Evolutionary conservation across 1,140 invertebrate species (phyloP), one percentile per base, ranked within the genome.

Genomic region (Bombus picipes): DNA sequence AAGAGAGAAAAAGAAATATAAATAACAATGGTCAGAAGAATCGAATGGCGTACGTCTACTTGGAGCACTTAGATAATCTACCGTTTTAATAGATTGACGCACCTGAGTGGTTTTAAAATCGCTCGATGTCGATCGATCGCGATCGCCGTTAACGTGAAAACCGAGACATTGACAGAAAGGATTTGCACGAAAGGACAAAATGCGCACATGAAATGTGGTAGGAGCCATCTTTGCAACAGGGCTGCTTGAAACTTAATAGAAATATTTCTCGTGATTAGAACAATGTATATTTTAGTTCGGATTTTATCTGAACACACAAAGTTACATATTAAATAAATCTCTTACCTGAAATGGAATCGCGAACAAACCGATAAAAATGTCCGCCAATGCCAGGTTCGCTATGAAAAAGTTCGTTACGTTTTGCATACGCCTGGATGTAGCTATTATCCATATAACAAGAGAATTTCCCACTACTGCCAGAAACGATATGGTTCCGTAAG

Each of bases 331-430:
- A 9, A 57, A 3, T 53, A 25, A 13, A 59, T 32, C 1, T 32
- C 32, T 96, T 95, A 97, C 97, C 96, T 97, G 97, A 95, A 98
- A 98, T 73, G 97, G 97, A 94, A 98, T 97, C 70, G 97, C 96
- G 90, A 98, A 98, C 62, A 98, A 94, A 83, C 97, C 97, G 92
- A 98, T 97, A 80, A 97, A 96, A 85, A 98, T 97, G 92, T 98
- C 97, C 25, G 97, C 97, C 81, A 97, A 93, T 8, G 97, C 97
- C 85, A 98, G 94, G 94, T 98, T 98, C 3, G 97, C 97, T 73
- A 98, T 98, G 94, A 97, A 98, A 91, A 97, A 97, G 92, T 98
- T 98, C 37, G 97, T 98, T 80, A 98, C 97, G 73, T 97, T 97
- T 80, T 97, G 97, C 97, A 98, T 98, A 39, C 96, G 95, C 22